Base-by-base conservation (phyloP, 1,140 invertebrate genomes). In the Lethocerus indicus region DNA sequence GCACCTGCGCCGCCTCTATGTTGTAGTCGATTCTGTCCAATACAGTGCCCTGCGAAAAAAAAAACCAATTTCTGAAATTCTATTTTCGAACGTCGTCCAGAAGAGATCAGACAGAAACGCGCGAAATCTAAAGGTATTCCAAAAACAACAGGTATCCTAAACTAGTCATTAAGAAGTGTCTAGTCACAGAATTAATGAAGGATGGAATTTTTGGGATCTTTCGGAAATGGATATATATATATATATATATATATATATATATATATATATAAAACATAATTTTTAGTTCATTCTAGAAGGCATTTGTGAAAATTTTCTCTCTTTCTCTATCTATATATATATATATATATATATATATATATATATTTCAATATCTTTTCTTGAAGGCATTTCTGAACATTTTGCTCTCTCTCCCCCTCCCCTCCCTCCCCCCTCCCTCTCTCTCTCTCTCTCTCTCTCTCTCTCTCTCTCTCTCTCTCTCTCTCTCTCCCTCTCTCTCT, bases 1-100 rank as follows among this genome's bases (percentile, higher is more conserved):
- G 78, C 0, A 82, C 75, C 58, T 88, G 79, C 0, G 88, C 86
- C 60, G 87, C 78, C 62, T 97, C 92, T 35, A 97, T 80, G 64
- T 94, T 94, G 64, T 91, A 95, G 66, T 97, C 92, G 59, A 97
- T 97, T 46, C 91, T 70, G 67, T 97, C 92, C 51, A 97, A 70
- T 12, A 95, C 73, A 7, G 87, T 91, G 7, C 91, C 91, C 71
- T 93, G 79, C 58, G 63, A 64, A 41, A 55, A 57, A 21, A 20
- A 47, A 21, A 45, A 18, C 9, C 18, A 3, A 45, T 24, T 20
- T 6, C 20, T 3, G 24, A 2, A 23, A 4, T 23, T 1, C 16
- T 24, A 1, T 13, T 24, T 16, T 16, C 23, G 26, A 3, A 16
- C n/a, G 26, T 42, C 23, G 9, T 5, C 25, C 27, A 27, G 14